Evolutionary conservation across 2,888 invertebrate species (phyloP).

Genomic region (Drosophila siamana): DNA sequence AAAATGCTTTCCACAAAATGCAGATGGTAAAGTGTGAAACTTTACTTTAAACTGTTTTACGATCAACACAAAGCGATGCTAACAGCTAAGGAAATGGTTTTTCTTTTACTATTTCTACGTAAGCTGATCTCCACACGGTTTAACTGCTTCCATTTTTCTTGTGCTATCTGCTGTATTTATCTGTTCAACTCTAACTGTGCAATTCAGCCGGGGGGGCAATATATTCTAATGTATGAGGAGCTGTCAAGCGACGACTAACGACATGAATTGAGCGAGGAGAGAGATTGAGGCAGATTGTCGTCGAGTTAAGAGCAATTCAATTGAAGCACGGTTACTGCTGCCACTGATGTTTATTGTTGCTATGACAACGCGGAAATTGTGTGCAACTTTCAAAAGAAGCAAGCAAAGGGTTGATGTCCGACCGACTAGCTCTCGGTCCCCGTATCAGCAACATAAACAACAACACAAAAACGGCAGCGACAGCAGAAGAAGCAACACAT

Average conservation of each 20-base stretch:
- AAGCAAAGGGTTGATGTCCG: constrained; percentile 59
- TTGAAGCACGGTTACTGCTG: constrained; percentile 50
- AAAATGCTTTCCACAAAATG: no score
- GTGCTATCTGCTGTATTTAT: constrained; percentile 4
- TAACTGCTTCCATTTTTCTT: not conserved
- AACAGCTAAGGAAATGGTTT: not conserved
- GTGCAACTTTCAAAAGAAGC: constrained; percentile 48
- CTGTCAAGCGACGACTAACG: constrained; percentile 31
- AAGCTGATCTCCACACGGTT: not conserved
- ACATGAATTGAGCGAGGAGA: constrained; percentile 42
- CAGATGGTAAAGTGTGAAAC: not conserved
- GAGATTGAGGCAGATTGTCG: constrained; percentile 68
- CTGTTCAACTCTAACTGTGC: constrained; percentile 9
- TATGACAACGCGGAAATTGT: constrained; percentile 77
- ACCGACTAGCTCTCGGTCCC: constrained; percentile 31
- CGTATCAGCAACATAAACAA: constrained; percentile 31
- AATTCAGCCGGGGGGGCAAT: constrained; percentile 5
- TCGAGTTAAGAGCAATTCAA: constrained; percentile 64
- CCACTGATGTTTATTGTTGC: constrained; percentile 60
- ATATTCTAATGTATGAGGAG: constrained; percentile 7
- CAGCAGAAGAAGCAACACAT: constrained; percentile 50
- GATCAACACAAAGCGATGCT: not conserved
- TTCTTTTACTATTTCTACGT: not conserved
- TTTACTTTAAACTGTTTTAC: no score
- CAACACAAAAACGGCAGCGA: constrained; percentile 11